Evolutionary conservation across 2,113 vertebrate genomes (phyloP), one percentile per base, ranked within the genome.

Genomic region (Cyprinodon variegatus): DNA sequence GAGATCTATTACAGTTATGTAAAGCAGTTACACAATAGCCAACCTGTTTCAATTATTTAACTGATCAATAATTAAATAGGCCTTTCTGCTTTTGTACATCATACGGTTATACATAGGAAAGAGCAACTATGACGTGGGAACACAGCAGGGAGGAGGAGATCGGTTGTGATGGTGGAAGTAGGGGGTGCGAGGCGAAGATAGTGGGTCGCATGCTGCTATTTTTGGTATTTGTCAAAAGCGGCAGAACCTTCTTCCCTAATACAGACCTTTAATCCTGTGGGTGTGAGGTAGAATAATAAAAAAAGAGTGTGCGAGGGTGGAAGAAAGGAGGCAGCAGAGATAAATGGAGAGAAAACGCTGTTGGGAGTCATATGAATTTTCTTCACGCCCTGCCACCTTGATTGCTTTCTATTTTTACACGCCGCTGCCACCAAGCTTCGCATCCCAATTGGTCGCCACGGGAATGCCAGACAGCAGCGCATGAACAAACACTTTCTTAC

Each of bases 371-470:
- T 92, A 86, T 88, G 83, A 95, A 94, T 94, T 78, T 87, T 83
- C 93, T 95, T 95, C 88, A 92, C 89, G 86, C 92, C 92, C 87
- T 89, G 87, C 87, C 91, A 93, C 87, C 93, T 92, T 83, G 86
- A 96, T 88, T 95, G 91, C 85, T 95, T 95, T 94, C 94, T 95
- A 94, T 95, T 96, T 96, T 94, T 96, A 95, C 78, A 85, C 83
- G 48, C 88, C 79, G 82, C 78, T 92, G 83, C 81, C 91, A 94
- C 93, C 88, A 83, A 86, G 87, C 87, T 92, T 84, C 89, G 83
- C 80, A 95, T 94, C 90, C 86, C 90, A 90, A 93, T 93, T 91
- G 95, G 94, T 95, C 92, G 86, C 65, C 90, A 93, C 92, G 85
- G 74, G 94, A 95, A 93, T 88, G 79, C 87, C 77, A 94, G 88